These are phyloP conservation scores for Sycophila sp. DNA, from an alignment of 1,140 invertebrate genomes.

Conservation along the genomic window DNA sequence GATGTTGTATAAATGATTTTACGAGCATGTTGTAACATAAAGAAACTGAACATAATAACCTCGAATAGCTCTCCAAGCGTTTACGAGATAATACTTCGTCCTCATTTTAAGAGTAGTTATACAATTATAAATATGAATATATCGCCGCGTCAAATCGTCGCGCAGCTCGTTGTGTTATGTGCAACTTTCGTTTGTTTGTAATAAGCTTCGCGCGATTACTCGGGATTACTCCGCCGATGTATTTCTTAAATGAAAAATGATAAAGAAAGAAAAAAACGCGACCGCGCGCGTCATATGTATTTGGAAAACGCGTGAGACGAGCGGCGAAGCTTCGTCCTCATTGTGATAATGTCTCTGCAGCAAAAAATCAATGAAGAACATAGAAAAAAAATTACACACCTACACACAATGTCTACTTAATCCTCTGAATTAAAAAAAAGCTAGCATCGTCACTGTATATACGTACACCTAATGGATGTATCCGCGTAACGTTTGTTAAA, in stretches of 20 bases:
- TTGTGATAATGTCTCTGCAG: conserved; percentile 60
- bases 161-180: conserved; percentile 26
- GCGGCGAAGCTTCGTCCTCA: conserved; percentile 56
- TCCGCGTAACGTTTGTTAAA: conserved; percentile 52
- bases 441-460: conserved; percentile 61
- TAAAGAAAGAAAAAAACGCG: conserved; percentile 13
- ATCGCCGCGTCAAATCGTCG: not conserved
- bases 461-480: conserved; percentile 59
- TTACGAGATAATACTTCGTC: conserved; percentile 28
- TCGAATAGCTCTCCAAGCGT: conserved; percentile 18
- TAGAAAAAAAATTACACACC: conserved; percentile 2
- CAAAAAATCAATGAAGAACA: not conserved
- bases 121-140: conserved; percentile 2
- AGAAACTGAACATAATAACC: conserved; percentile 26
- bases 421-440: conserved; percentile 54
- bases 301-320: not conserved
- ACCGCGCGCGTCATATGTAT: too few species aligned
- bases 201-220: conserved; percentile 36
- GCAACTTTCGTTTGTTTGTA: conserved; percentile 36
- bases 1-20: conserved; percentile 31
- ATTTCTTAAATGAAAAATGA: conserved; percentile 6
- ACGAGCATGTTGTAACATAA: conserved; percentile 22
- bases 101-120: conserved; percentile 26
- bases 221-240: too few species aligned
- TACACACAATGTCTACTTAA: conserved; percentile 56